Evolutionary conservation across 2,888 invertebrate species (phyloP).

Genomic region (Sinelater perroti): DNA sequence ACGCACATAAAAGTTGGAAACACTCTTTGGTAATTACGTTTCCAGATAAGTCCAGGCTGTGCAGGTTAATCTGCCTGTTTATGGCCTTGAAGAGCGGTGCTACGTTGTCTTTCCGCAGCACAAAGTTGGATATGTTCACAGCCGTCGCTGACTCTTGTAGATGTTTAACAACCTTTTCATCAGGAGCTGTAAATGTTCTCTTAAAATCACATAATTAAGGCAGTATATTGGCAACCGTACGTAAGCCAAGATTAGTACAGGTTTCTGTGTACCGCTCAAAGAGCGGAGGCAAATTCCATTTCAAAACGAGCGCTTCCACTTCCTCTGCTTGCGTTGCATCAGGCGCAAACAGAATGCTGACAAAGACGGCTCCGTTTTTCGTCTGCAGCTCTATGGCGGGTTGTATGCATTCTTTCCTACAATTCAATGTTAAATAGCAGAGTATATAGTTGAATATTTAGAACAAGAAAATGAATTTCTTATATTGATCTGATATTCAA

Average conservation of each 20-base stretch:
- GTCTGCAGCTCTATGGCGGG: slow-evolving; percentile 81
- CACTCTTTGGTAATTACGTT: slow-evolving; percentile 73
- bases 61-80: slow-evolving; percentile 73
- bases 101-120: slow-evolving; percentile 64
- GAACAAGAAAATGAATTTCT: no score
- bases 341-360: slow-evolving; percentile 69
- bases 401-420: slow-evolving; percentile 73
- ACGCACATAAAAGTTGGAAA: slow-evolving; percentile 68
- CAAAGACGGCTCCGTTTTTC: slow-evolving; percentile 81
- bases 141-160: slow-evolving; percentile 72
- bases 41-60: slow-evolving; percentile 70
- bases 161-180: slow-evolving; percentile 64
- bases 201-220: no score
- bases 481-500: no score
- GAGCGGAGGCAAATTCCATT: slow-evolving; percentile 80
- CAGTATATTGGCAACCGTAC: no score
- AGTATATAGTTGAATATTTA: no score
- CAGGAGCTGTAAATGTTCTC: slow-evolving; percentile 21
- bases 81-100: slow-evolving; percentile 75
- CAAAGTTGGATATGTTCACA: slow-evolving; percentile 67
- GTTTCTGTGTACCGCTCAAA: slow-evolving; percentile 80
- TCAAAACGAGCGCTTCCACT: slow-evolving; percentile 70
- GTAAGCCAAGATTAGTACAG: slow-evolving; percentile 71
- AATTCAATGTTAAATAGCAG: no score
- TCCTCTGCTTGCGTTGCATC: slow-evolving; percentile 67